Percentiles rank a stretch among this genome's conserved stretches.
Evolutionary conservation across 2,113 vertebrate genomes (phyloP).

Genomic region (Pachycephala philippinensis): DNA sequence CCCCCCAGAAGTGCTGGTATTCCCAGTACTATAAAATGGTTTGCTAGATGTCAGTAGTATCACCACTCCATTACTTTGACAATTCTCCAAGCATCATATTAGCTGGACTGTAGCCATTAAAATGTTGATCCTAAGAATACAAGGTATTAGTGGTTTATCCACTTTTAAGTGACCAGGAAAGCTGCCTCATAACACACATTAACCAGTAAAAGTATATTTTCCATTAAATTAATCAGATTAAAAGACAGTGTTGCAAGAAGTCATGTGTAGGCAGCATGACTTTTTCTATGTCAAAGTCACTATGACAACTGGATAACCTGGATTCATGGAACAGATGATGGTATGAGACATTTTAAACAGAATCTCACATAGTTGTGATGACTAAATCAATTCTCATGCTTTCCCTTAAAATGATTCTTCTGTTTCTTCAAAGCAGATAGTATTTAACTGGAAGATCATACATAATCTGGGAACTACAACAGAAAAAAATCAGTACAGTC

Average conservation of each 20-base stretch:
- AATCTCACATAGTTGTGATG: neutral
- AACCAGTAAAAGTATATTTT: neutral
- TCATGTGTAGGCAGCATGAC: conserved; percentile 19
- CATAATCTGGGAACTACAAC: neutral
- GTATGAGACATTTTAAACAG: conserved; percentile 25
- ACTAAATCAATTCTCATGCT: neutral
- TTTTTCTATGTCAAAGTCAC: conserved; percentile 41
- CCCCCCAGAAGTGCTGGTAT: neutral
- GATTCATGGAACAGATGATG: neutral
- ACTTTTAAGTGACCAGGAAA: neutral
- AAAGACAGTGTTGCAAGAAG: conserved; percentile 46
- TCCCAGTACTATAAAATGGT: neutral
- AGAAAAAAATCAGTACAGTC: neutral
- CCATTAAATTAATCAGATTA: conserved; percentile 59
- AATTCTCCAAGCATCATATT: neutral
- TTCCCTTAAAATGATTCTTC: neutral
- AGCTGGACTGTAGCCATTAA: neutral
- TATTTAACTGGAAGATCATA: neutral
- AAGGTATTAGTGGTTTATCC: neutral
- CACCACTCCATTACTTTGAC: neutral
- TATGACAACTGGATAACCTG: conserved; percentile 28
- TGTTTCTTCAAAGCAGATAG: neutral
- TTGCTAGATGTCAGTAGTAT: neutral
- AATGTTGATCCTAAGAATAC: neutral
- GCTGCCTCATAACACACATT: neutral